Base-by-base conservation (phyloP, 2,888 invertebrate species). In the Incurvaria masculella region DNA sequence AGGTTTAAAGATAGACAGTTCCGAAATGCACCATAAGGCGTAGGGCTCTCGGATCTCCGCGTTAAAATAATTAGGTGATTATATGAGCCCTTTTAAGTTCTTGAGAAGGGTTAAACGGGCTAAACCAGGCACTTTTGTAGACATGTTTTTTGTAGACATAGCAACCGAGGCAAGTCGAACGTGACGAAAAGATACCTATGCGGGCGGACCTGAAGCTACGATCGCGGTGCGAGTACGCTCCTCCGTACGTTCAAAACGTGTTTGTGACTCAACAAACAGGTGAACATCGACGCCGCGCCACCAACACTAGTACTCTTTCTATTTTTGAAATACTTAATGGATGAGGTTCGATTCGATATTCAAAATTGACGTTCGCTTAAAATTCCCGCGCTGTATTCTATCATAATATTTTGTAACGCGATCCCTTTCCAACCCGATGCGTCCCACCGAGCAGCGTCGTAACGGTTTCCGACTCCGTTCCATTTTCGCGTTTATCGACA, bases 381-480 rank as follows among this genome's bases (percentile, higher is more conserved):
- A n/a, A n/a, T 47, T 46, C 26, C 18, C 45, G 39, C 57, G 58
- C 61, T 61, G 60, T 59, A n/a, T n/a, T n/a, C n/a, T n/a, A 60
- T 65, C 64, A 69, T 62, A 72, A 72, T 71, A 70, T 72, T 72
- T 68, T 71, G 72, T 66, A 74, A 74, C 60, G 50, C 57, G 69
- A 73, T 44, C 44, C 48, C 19, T 46, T 42, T 56, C 55, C 63
- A 33, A 14, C 4, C 14, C 17, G 42, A 16, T 41, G 20, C 21
- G 41, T 43, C 47, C 19, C 42, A 43, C 38, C 23, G 40, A 20
- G 16, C 33, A 23, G 39, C n/a, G n/a, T n/a, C n/a, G n/a, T 33
- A 33, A 33, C 33, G 14, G 33, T 14, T 23, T 23, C 23, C 23
- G 23, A 23, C 23, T 23, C 5, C 23, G 23, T 23, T 23, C 23